phyloP scores from a whole-genome alignment of 1,140 invertebrate species.

The Aphidius ervi region DNA sequence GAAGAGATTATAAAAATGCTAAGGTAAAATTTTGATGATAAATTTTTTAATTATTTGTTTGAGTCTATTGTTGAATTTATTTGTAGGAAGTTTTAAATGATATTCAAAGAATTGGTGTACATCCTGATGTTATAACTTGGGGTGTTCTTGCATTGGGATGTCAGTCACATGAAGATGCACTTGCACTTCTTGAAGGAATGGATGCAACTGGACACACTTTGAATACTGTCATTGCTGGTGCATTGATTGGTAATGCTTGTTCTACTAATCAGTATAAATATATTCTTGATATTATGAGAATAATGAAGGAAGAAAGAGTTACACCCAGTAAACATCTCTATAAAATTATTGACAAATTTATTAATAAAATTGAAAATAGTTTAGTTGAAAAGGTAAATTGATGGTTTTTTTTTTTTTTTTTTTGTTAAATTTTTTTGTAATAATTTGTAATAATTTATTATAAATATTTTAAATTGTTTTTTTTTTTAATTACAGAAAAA shows the following conservation, averaged over 20 bases:
- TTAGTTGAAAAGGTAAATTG: conserved; percentile 1
- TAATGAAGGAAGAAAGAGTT: conserved; percentile 59
- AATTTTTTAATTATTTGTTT: background rate
- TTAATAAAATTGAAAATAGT: conserved; percentile 44
- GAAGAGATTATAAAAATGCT: conserved; percentile 63
- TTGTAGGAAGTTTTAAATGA: conserved; percentile 60
- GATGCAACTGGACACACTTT: conserved; percentile 60
- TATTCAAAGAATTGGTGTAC: conserved; percentile 59
- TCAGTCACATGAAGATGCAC: conserved; percentile 56
- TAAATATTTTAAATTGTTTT: too few species aligned
- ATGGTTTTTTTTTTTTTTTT: too few species aligned
- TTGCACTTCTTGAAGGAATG: conserved; percentile 67
- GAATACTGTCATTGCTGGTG: conserved; percentile 68
- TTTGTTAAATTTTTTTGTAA: too few species aligned
- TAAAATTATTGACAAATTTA: conserved; percentile 56
- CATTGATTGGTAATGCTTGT: conserved; percentile 63
- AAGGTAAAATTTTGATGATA: conserved; percentile 53
- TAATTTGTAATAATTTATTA: too few species aligned
- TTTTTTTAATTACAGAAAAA: too few species aligned
- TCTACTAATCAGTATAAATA: conserved; percentile 59
- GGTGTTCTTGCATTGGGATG: conserved; percentile 80
- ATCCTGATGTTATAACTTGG: conserved; percentile 77
- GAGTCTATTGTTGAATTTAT: conserved; percentile 6
- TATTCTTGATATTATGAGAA: conserved; percentile 64
- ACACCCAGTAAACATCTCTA: conserved; percentile 56